Evolutionary conservation across 2,113 vertebrate genomes (phyloP).

Genomic region (Marmota monax): DNA sequence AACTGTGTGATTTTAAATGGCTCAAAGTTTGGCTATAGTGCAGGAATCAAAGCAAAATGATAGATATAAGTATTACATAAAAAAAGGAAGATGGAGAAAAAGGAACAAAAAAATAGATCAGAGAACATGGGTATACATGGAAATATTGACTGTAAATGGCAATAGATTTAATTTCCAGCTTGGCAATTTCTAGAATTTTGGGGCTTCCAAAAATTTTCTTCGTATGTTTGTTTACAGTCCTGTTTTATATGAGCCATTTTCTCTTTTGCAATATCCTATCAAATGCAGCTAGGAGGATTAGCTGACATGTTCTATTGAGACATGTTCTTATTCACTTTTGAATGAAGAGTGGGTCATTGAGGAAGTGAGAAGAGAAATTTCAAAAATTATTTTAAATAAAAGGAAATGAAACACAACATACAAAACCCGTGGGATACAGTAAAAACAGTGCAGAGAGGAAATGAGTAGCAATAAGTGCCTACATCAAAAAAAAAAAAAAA

Average conservation of each 20-base stretch:
- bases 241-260: not conserved
- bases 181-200: not conserved
- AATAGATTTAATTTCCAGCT: not conserved
- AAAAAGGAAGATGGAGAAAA: not conserved
- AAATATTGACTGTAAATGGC: not conserved
- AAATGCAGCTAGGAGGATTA: not conserved
- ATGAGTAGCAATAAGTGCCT: no score
- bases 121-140: not conserved
- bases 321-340: not conserved
- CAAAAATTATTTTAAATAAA: no score
- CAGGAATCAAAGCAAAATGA: slow-evolving; percentile 31
- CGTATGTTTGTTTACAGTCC: not conserved
- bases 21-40: not conserved
- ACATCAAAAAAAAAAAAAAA: no score
- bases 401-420: no score
- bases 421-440: no score
- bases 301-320: not conserved
- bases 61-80: not conserved
- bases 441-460: no score
- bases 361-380: no score
- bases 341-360: no score
- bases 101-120: not conserved
- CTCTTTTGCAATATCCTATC: not conserved
- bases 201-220: slow-evolving; percentile 13
- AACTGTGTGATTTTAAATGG: not conserved